Conservation (phyloP, 2,888 invertebrate genomes). For the Tethea ocularis region DNA sequence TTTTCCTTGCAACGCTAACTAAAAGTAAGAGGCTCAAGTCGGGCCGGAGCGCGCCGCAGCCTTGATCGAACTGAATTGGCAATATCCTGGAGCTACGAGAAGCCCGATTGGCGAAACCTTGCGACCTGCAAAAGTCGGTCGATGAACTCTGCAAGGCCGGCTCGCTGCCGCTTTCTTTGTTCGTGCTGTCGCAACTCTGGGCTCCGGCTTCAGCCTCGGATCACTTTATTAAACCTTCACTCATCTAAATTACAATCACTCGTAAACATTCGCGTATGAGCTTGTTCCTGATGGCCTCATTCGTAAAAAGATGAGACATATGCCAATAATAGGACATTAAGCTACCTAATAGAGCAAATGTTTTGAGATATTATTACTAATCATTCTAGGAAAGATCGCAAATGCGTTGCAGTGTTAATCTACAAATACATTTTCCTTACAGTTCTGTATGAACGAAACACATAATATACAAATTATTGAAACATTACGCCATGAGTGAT, state of each 20-base stretch:
- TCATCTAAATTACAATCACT: conserved; percentile 67
- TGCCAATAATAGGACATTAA: not conserved
- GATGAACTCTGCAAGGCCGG: conserved; percentile 81
- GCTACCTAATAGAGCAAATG: not conserved
- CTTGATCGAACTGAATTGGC: conserved; percentile 81
- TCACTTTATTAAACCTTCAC: conserved; percentile 75
- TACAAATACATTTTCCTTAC: too few species aligned
- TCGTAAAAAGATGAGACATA: not conserved
- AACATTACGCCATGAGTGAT: not conserved
- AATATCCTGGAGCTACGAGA: conserved; percentile 82
- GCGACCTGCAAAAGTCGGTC: conserved; percentile 82
- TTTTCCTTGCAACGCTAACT: conserved; percentile 56
- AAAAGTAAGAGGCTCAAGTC: conserved; percentile 75
- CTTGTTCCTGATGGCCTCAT: not conserved
- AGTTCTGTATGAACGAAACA: too few species aligned
- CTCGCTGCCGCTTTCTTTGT: conserved; percentile 80
- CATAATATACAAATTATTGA: too few species aligned
- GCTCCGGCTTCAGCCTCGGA: conserved; percentile 70
- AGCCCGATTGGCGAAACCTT: conserved; percentile 83
- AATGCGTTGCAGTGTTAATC: too few species aligned
- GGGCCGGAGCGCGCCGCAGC: conserved; percentile 60
- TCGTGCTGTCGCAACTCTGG: conserved; percentile 73
- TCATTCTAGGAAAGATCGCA: not conserved
- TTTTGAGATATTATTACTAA: not conserved
- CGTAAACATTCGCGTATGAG: conserved; percentile 23